Evolutionary conservation across 2,797 vertebrate genomes (phyloP).

Genomic region (Mormyrus proboscirostris): DNA sequence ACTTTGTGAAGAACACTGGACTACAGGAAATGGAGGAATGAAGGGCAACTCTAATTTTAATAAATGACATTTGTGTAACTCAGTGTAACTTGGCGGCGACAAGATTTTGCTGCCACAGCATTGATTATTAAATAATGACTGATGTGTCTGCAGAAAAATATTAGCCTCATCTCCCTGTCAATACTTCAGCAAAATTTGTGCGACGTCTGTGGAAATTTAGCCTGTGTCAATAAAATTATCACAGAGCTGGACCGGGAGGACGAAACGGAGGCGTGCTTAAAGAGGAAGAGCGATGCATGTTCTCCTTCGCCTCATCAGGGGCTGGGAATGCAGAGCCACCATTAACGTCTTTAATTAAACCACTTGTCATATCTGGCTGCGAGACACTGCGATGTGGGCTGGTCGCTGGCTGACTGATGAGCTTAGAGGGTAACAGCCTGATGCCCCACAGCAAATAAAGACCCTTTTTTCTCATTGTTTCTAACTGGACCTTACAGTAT

Average conservation of each 20-base stretch:
- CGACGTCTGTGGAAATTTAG: neutral
- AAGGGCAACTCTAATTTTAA: neutral
- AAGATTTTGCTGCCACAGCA: neutral
- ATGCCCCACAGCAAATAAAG: neutral
- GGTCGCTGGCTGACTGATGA: conserved; percentile 28
- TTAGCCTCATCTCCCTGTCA: neutral
- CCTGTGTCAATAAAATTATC: neutral
- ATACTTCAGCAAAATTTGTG: neutral
- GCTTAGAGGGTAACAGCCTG: conserved; percentile 16
- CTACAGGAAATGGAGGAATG: neutral
- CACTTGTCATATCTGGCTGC: conserved; percentile 40
- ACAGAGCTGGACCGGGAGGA: neutral
- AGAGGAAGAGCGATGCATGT: conserved; percentile 18
- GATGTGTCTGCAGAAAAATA: neutral
- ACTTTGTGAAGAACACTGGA: neutral
- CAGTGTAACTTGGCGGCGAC: neutral
- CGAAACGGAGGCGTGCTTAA: conserved; percentile 19
- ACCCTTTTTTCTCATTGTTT: neutral
- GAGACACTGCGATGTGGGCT: conserved; percentile 27
- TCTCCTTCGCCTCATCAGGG: conserved; percentile 28
- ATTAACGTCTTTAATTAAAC: conserved; percentile 44
- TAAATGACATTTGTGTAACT: neutral
- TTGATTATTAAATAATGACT: neutral
- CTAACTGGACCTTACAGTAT: neutral
- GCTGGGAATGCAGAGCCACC: conserved; percentile 33